Evolutionary conservation across 1,140 invertebrate species (phyloP).

Genomic region (Megalopta genalis): DNA sequence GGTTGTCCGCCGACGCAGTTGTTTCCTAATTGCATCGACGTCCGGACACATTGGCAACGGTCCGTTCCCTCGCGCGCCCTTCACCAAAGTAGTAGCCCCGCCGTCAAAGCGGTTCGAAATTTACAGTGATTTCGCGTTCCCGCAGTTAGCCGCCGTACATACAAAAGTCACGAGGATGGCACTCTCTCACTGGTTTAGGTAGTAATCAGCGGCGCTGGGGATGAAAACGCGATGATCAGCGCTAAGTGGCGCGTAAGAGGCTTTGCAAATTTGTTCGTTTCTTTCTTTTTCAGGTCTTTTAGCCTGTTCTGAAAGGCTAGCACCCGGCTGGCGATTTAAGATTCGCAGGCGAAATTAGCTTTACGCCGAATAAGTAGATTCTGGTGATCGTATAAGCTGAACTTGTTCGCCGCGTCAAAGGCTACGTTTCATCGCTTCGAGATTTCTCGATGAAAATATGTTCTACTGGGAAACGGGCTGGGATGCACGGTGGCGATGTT

Average conservation of each 20-base stretch:
- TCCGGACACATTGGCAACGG: conserved; percentile 50
- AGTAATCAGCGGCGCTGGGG: not conserved
- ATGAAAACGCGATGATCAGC: not conserved
- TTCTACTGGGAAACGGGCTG: too few species aligned
- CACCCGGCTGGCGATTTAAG: not conserved
- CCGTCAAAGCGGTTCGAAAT: conserved; percentile 23
- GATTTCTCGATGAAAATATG: too few species aligned
- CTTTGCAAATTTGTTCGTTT: not conserved
- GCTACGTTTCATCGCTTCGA: too few species aligned
- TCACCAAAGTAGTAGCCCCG: conserved; percentile 27
- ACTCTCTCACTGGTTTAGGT: not conserved
- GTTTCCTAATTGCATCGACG: conserved; percentile 68
- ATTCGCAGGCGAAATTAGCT: not conserved
- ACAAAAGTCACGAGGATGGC: not conserved
- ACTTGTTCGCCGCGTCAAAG: too few species aligned
- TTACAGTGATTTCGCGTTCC: conserved; percentile 48
- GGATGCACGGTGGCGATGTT: too few species aligned
- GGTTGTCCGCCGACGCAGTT: conserved; percentile 64
- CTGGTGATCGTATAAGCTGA: too few species aligned
- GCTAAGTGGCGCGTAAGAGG: not conserved
- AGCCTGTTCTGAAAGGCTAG: not conserved
- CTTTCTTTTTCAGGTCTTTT: not conserved
- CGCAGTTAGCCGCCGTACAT: not conserved
- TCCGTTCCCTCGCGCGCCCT: conserved; percentile 6
- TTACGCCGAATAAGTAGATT: too few species aligned